Evolutionary conservation across 30 jellyfish, hydroid and myxozoan species (phyloP).

Genomic region (Rhopilema esculentum): DNA sequence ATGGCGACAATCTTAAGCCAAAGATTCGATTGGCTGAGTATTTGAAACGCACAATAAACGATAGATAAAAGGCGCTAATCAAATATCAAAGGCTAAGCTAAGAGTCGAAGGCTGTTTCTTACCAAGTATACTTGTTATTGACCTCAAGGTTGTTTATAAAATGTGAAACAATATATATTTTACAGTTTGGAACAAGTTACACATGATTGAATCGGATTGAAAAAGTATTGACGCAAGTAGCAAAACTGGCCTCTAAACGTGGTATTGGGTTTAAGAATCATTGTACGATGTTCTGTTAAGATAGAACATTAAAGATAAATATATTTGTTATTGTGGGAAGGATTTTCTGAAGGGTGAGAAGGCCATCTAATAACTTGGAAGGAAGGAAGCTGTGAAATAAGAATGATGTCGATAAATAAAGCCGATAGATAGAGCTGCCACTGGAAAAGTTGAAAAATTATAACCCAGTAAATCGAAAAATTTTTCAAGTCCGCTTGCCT

Average conservation of each 20-base stretch:
- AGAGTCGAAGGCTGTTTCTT: background rate
- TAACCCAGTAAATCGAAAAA: too few species aligned
- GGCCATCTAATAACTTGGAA: too few species aligned
- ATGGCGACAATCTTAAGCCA: slow-evolving; percentile 34
- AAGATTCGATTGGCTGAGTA: slow-evolving; percentile 9
- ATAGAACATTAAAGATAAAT: too few species aligned
- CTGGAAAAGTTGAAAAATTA: too few species aligned
- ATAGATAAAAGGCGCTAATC: background rate
- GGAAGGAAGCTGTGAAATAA: too few species aligned
- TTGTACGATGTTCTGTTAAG: too few species aligned
- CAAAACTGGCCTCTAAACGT: background rate
- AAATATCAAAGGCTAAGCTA: background rate
- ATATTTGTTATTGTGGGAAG: too few species aligned
- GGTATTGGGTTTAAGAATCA: background rate
- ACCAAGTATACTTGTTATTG: background rate
- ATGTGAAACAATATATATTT: background rate
- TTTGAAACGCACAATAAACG: background rate
- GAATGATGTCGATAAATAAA: too few species aligned
- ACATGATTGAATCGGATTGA: background rate
- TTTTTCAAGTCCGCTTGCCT: too few species aligned
- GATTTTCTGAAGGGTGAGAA: too few species aligned
- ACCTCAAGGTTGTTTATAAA: background rate
- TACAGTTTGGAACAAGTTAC: background rate
- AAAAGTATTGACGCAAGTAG: background rate
- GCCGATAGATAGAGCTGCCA: too few species aligned